phyloP scores from a whole-genome alignment of 1,140 invertebrate genomes.

The Drosophila triauraria region DNA sequence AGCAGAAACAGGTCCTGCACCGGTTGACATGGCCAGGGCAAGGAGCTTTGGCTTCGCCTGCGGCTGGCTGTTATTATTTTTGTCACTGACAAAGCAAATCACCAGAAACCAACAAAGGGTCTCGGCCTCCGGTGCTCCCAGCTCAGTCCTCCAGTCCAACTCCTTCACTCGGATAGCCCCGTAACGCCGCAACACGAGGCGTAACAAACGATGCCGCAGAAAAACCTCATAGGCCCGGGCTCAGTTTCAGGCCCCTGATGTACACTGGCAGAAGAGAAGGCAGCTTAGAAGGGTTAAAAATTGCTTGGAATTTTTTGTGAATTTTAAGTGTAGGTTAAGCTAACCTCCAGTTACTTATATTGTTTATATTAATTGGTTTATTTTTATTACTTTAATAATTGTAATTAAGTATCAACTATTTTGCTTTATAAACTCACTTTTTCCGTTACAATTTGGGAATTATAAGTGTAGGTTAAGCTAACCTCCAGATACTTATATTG shows the following conservation, averaged over 20 bases:
- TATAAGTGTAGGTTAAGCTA: no score
- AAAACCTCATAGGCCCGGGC: constrained; percentile 48
- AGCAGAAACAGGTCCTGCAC: constrained; percentile 17
- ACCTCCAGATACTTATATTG: not conserved
- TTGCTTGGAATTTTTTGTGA: no score
- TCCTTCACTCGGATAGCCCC: constrained; percentile 1
- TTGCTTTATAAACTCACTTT: no score
- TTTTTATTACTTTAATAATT: no score
- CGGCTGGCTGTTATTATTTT: constrained; percentile 81
- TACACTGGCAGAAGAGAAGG: constrained; percentile 1
- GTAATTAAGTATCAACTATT: no score
- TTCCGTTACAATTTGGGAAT: no score
- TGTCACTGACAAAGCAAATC: constrained; percentile 83
- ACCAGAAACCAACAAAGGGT: constrained; percentile 79
- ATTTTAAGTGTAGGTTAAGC: not conserved
- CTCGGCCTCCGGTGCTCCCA: constrained; percentile 6
- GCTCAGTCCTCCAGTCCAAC: not conserved
- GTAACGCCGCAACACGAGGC: constrained; percentile 27
- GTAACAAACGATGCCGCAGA: constrained; percentile 71
- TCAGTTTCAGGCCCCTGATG: constrained; percentile 35
- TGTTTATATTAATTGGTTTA: no score
- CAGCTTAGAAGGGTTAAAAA: not conserved
- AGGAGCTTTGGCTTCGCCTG: constrained; percentile 59
- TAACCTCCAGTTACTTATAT: no score
- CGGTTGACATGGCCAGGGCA: constrained; percentile 34